Conservation (phyloP, 2,888 invertebrate species). For the Thymelicus sylvestris region DNA sequence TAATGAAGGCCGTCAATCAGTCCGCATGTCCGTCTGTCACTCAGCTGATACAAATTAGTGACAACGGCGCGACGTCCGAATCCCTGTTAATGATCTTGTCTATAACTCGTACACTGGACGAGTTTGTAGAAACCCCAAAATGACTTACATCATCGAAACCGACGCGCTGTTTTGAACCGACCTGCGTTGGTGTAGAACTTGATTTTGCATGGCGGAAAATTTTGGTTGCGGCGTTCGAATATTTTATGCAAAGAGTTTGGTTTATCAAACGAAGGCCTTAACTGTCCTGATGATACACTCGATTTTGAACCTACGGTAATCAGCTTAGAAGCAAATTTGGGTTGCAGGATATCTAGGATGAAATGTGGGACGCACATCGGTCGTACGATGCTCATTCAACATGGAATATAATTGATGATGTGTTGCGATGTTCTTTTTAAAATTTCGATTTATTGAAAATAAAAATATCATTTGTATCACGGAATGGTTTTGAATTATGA, state of each 20-base stretch:
- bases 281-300: slow-evolving; percentile 22
- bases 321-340: slow-evolving; percentile 21
- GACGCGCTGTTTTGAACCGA: slow-evolving; percentile 1
- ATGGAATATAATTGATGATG: slow-evolving; percentile 44
- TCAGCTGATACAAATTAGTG: slow-evolving; percentile 69
- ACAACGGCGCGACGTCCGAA: slow-evolving; percentile 56
- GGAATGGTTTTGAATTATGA: slow-evolving; percentile 12
- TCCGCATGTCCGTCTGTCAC: slow-evolving; percentile 67
- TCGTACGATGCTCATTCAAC: slow-evolving; percentile 40
- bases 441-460: slow-evolving; percentile 40
- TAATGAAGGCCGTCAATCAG: slow-evolving; percentile 79
- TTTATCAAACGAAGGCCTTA: slow-evolving; percentile 17
- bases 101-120: slow-evolving; percentile 43
- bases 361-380: slow-evolving; percentile 35
- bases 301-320: slow-evolving; percentile 26
- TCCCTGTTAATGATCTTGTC: slow-evolving; percentile 67
- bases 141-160: background rate
- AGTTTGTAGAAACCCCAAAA: slow-evolving; percentile 23
- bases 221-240: slow-evolving; percentile 5
- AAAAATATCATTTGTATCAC: slow-evolving; percentile 19
- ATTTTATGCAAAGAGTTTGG: background rate
- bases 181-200: slow-evolving; percentile 3
- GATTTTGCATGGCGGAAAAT: slow-evolving; percentile 1
- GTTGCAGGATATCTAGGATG: slow-evolving; percentile 15
- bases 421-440: slow-evolving; percentile 40